Evolutionary conservation across 2,888 invertebrate species (phyloP).

Genomic region (Bibio marci): DNA sequence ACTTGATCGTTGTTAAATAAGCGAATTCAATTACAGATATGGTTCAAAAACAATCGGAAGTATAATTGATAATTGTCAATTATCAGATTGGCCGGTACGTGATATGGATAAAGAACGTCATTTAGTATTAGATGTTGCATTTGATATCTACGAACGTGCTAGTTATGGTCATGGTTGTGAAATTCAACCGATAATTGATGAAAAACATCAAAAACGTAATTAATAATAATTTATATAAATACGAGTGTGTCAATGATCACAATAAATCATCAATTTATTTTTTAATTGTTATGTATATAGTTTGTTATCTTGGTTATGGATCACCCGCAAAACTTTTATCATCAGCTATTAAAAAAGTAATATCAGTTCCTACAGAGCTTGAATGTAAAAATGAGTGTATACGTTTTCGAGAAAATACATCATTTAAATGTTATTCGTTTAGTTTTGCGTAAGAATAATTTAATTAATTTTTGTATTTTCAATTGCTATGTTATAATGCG

Average conservation of each 20-base stretch:
- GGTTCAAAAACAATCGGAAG: conserved; percentile 46
- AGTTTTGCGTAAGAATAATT: conserved; percentile 43
- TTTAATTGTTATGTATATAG: conserved; percentile 28
- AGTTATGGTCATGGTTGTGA: conserved; percentile 73
- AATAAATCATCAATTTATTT: neutral
- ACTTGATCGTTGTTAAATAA: no score
- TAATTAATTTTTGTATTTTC: no score
- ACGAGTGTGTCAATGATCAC: conserved; percentile 2
- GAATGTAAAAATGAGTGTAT: conserved; percentile 57
- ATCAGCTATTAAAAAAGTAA: conserved; percentile 43
- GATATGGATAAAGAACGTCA: conserved; percentile 43
- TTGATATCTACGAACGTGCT: conserved; percentile 63
- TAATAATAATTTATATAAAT: conserved; percentile 5
- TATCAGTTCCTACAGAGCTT: conserved; percentile 43
- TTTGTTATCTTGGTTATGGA: conserved; percentile 62
- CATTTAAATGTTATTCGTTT: conserved; percentile 58
- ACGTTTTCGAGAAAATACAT: conserved; percentile 29
- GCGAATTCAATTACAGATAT: no score
- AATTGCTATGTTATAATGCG: no score
- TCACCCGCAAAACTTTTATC: conserved; percentile 54
- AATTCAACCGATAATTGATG: conserved; percentile 37
- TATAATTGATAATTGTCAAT: conserved; percentile 53
- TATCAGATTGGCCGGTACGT: conserved; percentile 53
- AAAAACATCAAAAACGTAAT: conserved; percentile 29
- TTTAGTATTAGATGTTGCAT: conserved; percentile 41